Conservation (phyloP, 2,888 invertebrate species). For the Celastrina argiolus region DNA sequence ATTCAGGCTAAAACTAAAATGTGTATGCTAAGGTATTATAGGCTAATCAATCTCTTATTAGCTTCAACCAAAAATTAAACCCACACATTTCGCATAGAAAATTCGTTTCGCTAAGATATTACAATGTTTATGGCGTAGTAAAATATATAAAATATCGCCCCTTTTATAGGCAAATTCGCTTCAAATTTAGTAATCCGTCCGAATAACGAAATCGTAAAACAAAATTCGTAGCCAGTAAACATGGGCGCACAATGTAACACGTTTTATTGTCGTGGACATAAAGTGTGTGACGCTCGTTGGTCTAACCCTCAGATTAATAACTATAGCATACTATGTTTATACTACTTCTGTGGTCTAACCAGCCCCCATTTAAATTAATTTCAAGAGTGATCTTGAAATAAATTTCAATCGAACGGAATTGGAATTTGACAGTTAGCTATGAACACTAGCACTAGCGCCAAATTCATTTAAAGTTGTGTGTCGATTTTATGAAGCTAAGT, state of each 20-base stretch:
- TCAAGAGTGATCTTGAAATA: too few species aligned
- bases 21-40: neutral
- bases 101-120: constrained; percentile 1
- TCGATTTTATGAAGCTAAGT: too few species aligned
- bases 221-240: constrained; percentile 41
- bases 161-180: constrained; percentile 23
- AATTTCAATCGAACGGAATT: too few species aligned
- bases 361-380: too few species aligned
- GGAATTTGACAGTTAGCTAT: too few species aligned
- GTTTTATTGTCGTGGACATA: constrained; percentile 42
- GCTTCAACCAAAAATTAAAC: neutral
- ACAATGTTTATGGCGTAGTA: constrained; percentile 13
- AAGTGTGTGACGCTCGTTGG: constrained; percentile 32
- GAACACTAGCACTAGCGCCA: too few species aligned
- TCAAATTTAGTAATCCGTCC: constrained; percentile 23
- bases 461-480: too few species aligned
- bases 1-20: neutral
- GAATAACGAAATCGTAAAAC: constrained; percentile 39
- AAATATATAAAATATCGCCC: constrained; percentile 21
- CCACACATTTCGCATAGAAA: neutral
- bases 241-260: constrained; percentile 46
- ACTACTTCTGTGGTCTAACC: too few species aligned
- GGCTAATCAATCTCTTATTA: neutral
- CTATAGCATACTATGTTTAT: too few species aligned
- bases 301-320: too few species aligned